Evolutionary conservation across 2,113 vertebrate species (phyloP).

Genomic region (Meriones unguiculatus): DNA sequence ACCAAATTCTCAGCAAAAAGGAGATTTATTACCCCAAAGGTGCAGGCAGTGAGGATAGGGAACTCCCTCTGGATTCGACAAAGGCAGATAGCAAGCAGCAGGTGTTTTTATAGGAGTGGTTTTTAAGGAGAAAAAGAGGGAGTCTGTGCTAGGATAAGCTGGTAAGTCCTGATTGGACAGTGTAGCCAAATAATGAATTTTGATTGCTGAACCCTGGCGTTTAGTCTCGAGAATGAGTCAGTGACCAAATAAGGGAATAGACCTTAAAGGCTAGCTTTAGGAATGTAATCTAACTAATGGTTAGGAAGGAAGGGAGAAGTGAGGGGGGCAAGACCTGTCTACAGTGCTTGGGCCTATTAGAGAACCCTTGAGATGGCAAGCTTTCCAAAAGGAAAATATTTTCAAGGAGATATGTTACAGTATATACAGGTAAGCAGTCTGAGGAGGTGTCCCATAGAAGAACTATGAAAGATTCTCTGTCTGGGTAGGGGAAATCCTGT

Average conservation of each 20-base stretch:
- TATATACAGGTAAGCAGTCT: background rate
- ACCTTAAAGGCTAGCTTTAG: background rate
- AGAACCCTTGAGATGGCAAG: background rate
- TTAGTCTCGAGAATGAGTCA: background rate
- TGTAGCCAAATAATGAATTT: background rate
- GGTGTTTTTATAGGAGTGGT: background rate
- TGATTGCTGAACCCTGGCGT: background rate
- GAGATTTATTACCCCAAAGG: background rate
- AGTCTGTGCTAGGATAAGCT: background rate
- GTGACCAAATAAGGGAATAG: background rate
- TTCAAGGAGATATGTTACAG: background rate
- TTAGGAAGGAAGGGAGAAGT: background rate
- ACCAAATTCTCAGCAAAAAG: background rate
- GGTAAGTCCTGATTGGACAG: background rate
- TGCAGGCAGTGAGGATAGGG: background rate
- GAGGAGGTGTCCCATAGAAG: background rate
- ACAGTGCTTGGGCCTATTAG: background rate
- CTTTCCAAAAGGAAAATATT: slow-evolving; percentile 18
- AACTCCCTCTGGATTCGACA: background rate
- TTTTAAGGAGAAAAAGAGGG: background rate
- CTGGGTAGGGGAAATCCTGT: background rate
- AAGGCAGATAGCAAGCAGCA: background rate
- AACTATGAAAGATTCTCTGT: background rate
- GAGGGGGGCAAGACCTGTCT: background rate
- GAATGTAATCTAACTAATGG: background rate